Evolutionary conservation across 2,888 invertebrate genomes (phyloP).

Genomic region (Pristionchus maxplancki): DNA sequence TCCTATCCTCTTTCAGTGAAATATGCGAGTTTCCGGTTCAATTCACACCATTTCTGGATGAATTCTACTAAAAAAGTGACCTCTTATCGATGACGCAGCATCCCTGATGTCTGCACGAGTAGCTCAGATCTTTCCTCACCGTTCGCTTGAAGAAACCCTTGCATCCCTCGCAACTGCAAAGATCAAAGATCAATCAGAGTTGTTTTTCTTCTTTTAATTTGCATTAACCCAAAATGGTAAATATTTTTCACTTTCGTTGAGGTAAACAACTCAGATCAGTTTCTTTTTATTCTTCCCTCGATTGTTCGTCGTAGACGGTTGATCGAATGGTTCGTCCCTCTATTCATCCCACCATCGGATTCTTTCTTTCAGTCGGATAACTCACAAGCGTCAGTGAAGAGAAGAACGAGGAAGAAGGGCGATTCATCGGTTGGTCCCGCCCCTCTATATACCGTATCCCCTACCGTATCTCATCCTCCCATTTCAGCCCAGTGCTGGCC

Average conservation of each 20-base stretch:
- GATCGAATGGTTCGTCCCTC: conserved; percentile 26
- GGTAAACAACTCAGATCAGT: neutral
- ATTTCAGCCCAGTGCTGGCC: neutral
- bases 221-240: too few species aligned
- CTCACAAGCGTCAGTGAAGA: neutral
- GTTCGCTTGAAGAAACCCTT: conserved; percentile 99
- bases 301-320: neutral
- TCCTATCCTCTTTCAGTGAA: too few species aligned
- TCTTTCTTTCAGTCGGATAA: neutral
- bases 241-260: neutral
- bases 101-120: conserved; percentile 88
- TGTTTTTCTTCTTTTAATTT: too few species aligned
- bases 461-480: neutral
- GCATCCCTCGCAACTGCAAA: conserved; percentile 89
- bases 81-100: conserved; percentile 84
- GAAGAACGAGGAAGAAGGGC: neutral
- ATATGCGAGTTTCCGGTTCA: neutral
- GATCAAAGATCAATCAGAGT: neutral
- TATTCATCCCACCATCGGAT: neutral
- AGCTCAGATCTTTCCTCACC: conserved; percentile 95
- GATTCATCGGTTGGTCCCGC: neutral
- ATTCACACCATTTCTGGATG: neutral
- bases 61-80: neutral
- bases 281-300: neutral
- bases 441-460: neutral